Base-by-base conservation (phyloP, 2,797 vertebrate species). In the Semaprochilodus insignis region DNA sequence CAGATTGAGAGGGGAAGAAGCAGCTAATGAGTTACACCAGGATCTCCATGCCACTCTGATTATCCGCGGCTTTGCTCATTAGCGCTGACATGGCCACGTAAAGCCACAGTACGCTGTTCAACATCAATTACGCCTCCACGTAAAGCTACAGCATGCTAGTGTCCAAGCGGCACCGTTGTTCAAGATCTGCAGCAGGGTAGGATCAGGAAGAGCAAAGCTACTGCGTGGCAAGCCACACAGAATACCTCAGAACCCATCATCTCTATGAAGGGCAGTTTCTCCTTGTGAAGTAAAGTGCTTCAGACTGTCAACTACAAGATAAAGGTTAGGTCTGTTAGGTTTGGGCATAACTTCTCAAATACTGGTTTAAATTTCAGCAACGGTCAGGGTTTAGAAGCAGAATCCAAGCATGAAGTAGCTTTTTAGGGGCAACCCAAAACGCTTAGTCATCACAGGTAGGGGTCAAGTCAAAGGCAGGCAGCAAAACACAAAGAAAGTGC, bases 1-100 rank as follows among this genome's bases (percentile, higher is more conserved):
- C 25, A 36, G 54, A 76, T 77, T 25, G 69, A 17, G 52, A 52
- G 40, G 14, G 59, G 65, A 60, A 70, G 40, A 76, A 70, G 21
- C 40, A 51, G 14, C 55, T 77, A 70, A 82, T 70, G 66, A 77
- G 27, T 70, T 70, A 76, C 51, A 82, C 74, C 55, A 70, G 15
- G 65, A 82, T 69, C 54, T 76, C 36, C 2, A 6, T 52, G 44
- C 44, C n/a, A 27, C 59, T 82, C 66, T 71, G 25, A 82, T 82
- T 76, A 69, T 31, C 25, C 36, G 27, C 15, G 13, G 40, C 54
- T 77, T 82, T 77, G 63, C 73, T 76, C 80, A 81, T 76, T 70
- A 76, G 63, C 36, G 27, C 23, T 75, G 73, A 81, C 63, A 44
- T 65, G n/a, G 73, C 40, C 67, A 60, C 3, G 15, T 15, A 63